These are phyloP conservation scores for Agrochola lota DNA, from an alignment of 2,888 invertebrate genomes.

Conservation along the genomic window DNA sequence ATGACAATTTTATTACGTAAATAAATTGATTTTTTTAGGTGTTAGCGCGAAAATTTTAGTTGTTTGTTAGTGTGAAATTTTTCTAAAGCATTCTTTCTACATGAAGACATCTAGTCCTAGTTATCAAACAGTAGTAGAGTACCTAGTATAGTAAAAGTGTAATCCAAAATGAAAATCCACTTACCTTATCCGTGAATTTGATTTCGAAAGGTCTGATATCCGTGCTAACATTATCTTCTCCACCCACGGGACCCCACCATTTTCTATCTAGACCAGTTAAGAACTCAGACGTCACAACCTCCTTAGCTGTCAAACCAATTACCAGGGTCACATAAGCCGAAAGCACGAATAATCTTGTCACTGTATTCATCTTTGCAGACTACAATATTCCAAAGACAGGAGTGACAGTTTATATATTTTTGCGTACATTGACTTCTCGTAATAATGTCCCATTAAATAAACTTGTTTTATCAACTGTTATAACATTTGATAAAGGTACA, in stretches of 20 bases:
- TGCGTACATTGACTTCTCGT: not conserved
- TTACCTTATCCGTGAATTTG: constrained; percentile 32
- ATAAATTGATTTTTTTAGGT: no score
- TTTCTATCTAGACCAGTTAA: constrained; percentile 24
- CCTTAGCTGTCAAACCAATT: constrained; percentile 6
- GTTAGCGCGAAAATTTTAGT: no score
- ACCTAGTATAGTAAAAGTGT: not conserved
- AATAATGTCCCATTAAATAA: constrained; percentile 6
- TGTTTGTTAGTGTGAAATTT: no score
- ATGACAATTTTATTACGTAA: no score
- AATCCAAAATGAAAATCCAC: not conserved
- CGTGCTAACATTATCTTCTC: not conserved
- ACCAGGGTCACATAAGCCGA: constrained; percentile 19
- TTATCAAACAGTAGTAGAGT: not conserved
- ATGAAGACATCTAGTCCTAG: no score
- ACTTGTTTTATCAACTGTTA: constrained; percentile 28
- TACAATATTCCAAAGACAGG: constrained; percentile 8
- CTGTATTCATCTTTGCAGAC: constrained; percentile 39
- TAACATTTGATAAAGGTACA: not conserved
- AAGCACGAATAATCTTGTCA: constrained; percentile 20
- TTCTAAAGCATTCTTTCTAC: no score
- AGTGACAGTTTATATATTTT: constrained; percentile 30
- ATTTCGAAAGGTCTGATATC: constrained; percentile 25
- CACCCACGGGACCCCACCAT: constrained; percentile 48
- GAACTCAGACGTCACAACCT: constrained; percentile 10